Base-by-base conservation (phyloP, 2,797 vertebrate species). In the Tangara arthus region DNA sequence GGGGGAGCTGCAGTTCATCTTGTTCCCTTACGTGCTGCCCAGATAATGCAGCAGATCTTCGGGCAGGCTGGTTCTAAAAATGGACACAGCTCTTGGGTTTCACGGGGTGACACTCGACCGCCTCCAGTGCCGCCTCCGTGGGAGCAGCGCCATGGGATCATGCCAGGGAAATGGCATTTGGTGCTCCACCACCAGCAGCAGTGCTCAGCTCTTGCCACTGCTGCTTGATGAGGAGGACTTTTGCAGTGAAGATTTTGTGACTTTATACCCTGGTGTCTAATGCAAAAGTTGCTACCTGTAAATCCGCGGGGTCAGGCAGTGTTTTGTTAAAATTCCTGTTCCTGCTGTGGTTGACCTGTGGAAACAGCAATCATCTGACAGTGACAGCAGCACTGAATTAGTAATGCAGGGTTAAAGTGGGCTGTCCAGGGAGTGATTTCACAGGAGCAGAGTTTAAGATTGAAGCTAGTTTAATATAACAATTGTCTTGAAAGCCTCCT, bases 81-180 rank as follows among this genome's bases (percentile, higher is more conserved):
- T 73, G 94, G 96, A 28, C 37, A 23, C 52, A 23, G 93, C 77
- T 95, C 95, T 95, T 96, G 89, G 80, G 93, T 95, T 94, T 96
- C 95, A 68, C 7, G 1, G 92, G 93, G 91, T 87, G 95, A 90
- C 8, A 6, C 85, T 59, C 3, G 3, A 24, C 66, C 6, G 64
- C 3, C 66, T 17, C 57, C 24, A 5, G 30, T 3, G 12, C 16
- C 71, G 76, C 1, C 2, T 22, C 69, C 0, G 2, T 9, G 73
- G 69, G 60, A 78, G 69, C 80, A 8, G 63, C 18, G 1, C 8
- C 7, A 15, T 56, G 69, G 6, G 50, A 52, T 19, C 46, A 0
- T 18, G 35, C 63, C 85, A 42, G 39, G 5, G 59, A 60, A 52
- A n/a, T 30, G 76, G 69, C 55, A 30, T 24, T 59, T 47, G 37